Conservation (phyloP, 2,888 invertebrate genomes). For the Hypomecis punctinalis region DNA sequence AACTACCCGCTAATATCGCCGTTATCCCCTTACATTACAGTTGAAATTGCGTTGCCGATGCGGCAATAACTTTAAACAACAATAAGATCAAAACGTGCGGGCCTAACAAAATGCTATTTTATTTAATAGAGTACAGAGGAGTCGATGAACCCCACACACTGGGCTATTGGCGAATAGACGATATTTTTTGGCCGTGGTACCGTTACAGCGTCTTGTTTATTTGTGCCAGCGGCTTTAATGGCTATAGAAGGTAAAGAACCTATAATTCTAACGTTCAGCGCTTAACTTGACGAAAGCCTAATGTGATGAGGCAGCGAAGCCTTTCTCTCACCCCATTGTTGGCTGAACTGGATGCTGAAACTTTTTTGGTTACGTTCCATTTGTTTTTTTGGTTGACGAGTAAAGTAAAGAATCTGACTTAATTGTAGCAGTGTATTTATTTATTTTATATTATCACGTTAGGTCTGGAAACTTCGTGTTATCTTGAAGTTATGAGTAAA, state of each 20-base stretch:
- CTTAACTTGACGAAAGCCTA: conserved; percentile 25
- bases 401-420: no score
- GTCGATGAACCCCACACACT: conserved; percentile 63
- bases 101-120: conserved; percentile 66
- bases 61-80: conserved; percentile 46
- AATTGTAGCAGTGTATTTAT: no score
- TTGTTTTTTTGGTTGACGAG: background rate
- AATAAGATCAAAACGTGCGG: conserved; percentile 66
- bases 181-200: conserved; percentile 58
- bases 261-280: conserved; percentile 23
- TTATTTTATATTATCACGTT: no score
- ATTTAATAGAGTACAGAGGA: conserved; percentile 62
- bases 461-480: no score
- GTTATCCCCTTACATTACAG: conserved; percentile 49
- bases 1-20: conserved; percentile 48
- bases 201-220: conserved; percentile 52
- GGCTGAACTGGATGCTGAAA: background rate
- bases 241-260: conserved; percentile 26
- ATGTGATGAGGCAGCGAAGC: conserved; percentile 8
- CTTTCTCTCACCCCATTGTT: conserved; percentile 14
- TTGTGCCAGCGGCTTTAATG: conserved; percentile 37
- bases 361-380: background rate
- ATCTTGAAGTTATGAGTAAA: no score
- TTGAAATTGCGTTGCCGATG: conserved; percentile 44
- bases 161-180: conserved; percentile 53